Percentiles rank a stretch among this genome's conserved stretches.
Conservation (phyloP, 1,140 invertebrate species). For the Pinna nobilis region DNA sequence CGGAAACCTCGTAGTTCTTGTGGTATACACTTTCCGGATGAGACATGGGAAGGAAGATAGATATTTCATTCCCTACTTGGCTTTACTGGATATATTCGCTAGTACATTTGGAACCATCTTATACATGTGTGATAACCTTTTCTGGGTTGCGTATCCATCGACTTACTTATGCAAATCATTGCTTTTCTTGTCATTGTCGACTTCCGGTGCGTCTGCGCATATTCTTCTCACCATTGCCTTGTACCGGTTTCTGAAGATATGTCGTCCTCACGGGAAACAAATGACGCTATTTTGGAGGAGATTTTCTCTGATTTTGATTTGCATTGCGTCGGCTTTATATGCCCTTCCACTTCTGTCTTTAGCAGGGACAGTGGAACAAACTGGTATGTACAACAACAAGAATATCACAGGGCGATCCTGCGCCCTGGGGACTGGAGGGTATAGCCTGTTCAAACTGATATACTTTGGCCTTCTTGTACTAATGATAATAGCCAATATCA, state of each 20-base stretch:
- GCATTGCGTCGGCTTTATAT: slow-evolving; percentile 1
- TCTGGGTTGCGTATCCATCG: slow-evolving; percentile 25
- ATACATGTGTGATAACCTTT: slow-evolving; percentile 14
- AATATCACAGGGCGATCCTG: slow-evolving; percentile 20
- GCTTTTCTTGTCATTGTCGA: slow-evolving; percentile 7
- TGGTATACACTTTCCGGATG: slow-evolving; percentile 30
- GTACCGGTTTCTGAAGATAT: slow-evolving; percentile 31
- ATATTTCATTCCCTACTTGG: slow-evolving; percentile 33
- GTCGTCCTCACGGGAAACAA: slow-evolving; percentile 10
- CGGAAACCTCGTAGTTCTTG: slow-evolving; percentile 20
- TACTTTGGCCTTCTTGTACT: slow-evolving; percentile 3
- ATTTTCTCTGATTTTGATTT: neutral
- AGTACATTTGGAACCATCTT: slow-evolving; percentile 6
- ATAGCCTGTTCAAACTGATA: neutral
- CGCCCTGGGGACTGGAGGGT: neutral
- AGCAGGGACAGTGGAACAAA: slow-evolving; percentile 13
- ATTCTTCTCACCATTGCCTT: slow-evolving; percentile 18
- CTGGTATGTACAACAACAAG: neutral
- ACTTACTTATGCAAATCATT: slow-evolving; percentile 16
- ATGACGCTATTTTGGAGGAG: slow-evolving; percentile 5
- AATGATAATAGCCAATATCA: neutral
- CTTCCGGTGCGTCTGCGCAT: slow-evolving; percentile 9
- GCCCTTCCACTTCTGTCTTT: slow-evolving; percentile 25
- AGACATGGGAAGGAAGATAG: slow-evolving; percentile 16
- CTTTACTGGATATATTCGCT: slow-evolving; percentile 14